Evolutionary conservation across 2,888 invertebrate genomes (phyloP).

Genomic region (Cheilosia urbana): DNA sequence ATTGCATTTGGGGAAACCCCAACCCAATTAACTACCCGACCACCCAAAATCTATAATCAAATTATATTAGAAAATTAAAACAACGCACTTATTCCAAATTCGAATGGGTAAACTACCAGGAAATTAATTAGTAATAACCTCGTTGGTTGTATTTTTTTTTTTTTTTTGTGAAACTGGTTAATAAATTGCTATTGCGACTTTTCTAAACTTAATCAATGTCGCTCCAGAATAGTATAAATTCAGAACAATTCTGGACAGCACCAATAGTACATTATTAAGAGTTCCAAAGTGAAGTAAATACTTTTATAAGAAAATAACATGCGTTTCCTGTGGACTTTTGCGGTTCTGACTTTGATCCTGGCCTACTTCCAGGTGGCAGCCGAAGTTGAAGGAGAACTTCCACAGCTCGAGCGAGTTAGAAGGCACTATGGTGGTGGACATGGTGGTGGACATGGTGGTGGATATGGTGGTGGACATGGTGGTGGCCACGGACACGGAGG

Average conservation of each 20-base stretch:
- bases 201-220: too few relatives aligned
- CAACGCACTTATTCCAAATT: too few relatives aligned
- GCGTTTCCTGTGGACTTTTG: conserved; percentile 22
- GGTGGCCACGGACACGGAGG: not conserved
- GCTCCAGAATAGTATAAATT: too few relatives aligned
- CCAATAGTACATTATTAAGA: not conserved
- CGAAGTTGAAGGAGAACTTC: not conserved
- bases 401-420: conserved; percentile 9
- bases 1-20: too few relatives aligned
- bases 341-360: conserved; percentile 18
- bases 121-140: too few relatives aligned
- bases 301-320: not conserved
- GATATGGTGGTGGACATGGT: conserved; percentile 4
- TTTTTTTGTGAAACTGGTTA: too few relatives aligned
- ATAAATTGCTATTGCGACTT: too few relatives aligned
- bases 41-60: too few relatives aligned
- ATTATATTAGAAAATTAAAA: too few relatives aligned
- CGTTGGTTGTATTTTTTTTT: too few relatives aligned
- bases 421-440: conserved; percentile 4
- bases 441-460: conserved; percentile 4
- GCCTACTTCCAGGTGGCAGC: conserved; percentile 17
- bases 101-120: too few relatives aligned
- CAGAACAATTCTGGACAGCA: not conserved
- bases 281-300: not conserved
- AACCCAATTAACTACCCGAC: accelerated